Conservation (phyloP, 2,113 vertebrate species). For the Saccopteryx leptura region DNA sequence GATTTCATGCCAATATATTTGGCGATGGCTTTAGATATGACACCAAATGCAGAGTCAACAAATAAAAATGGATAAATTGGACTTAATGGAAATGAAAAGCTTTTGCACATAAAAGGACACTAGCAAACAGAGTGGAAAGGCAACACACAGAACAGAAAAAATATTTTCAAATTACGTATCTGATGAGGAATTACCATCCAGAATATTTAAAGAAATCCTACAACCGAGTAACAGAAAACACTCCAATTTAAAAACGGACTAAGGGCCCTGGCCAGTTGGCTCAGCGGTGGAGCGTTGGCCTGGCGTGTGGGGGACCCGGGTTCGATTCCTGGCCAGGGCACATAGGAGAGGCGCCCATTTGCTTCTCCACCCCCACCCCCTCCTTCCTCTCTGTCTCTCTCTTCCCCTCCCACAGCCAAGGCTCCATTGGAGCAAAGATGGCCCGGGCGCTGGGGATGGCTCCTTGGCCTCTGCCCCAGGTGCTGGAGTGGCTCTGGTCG, state of each 20-base stretch:
- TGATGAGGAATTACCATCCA: constrained; percentile 10
- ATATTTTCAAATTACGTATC: constrained; percentile 13
- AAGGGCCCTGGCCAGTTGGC: too few species aligned
- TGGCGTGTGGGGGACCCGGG: too few species aligned
- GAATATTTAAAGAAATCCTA: constrained; percentile 23
- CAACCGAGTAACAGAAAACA: neutral
- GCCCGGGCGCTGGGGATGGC: too few species aligned
- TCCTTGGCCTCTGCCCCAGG: too few species aligned
- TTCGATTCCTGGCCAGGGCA: too few species aligned
- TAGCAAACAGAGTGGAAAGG: neutral
- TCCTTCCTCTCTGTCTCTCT: too few species aligned
- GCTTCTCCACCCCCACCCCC: too few species aligned
- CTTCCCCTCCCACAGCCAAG: too few species aligned
- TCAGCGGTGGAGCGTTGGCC: too few species aligned
- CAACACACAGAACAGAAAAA: constrained; percentile 13
- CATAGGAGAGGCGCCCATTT: too few species aligned
- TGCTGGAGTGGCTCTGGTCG: too few species aligned
- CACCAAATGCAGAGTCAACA: neutral
- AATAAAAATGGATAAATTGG: constrained; percentile 7
- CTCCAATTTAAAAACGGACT: neutral
- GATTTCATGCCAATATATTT: neutral
- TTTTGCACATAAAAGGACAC: neutral
- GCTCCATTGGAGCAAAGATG: too few species aligned
- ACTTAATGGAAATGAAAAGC: constrained; percentile 14
- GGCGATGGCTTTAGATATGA: neutral